Evolutionary conservation across 2,797 vertebrate genomes (phyloP), one percentile per base, ranked within the genome.

Genomic region (Steatocranus sp.): DNA sequence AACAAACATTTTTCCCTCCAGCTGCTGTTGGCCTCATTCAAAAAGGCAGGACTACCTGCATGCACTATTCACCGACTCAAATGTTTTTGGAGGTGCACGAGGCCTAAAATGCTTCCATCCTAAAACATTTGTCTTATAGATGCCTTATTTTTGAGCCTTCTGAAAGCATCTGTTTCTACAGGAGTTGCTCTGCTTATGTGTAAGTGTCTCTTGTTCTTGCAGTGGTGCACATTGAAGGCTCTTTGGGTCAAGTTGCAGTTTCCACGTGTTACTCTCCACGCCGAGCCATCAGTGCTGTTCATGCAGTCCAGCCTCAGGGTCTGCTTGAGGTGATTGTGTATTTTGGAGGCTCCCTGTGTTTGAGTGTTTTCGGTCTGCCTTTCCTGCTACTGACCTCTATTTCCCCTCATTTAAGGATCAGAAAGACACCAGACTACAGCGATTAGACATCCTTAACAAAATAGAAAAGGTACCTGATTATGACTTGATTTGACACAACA

Each of bases 161-260:
- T 73, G 25, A 73, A 18, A 34, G 56, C 18, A 68, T 68, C 63
- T 2, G 66, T 73, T 30, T 48, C 68, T 70, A 30, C n/a, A 54
- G 2, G 18, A n/a, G 3, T 30, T 76, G 7, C 14, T 74, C 2
- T 76, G 25, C 18, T 48, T 23, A 3, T 15, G 8, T 27, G 7
- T 58, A 30, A 74, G 27, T 3, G 4, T 27, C 3, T 51, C 11
- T 9, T 81, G 6, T 12, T 90, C 6, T 82, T 88, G 23, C 87
- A 99, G 98, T 99, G 87, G 96, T 99, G 81, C 98, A 99, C 87
- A 98, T 99, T 0, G 97, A 98, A 5, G 98, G 98, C 30, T 99
- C 98, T 0, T 88, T 99, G 86, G 98, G 98, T 86, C 98, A 99
- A 91, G 98, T 99, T 0, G 97, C 98, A 0, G 96, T 99, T 78